Percentiles rank a stretch among this genome's conserved stretches.
phyloP scores from a whole-genome alignment of 2,797 vertebrate genomes.

The Numenius phaeopus region DNA sequence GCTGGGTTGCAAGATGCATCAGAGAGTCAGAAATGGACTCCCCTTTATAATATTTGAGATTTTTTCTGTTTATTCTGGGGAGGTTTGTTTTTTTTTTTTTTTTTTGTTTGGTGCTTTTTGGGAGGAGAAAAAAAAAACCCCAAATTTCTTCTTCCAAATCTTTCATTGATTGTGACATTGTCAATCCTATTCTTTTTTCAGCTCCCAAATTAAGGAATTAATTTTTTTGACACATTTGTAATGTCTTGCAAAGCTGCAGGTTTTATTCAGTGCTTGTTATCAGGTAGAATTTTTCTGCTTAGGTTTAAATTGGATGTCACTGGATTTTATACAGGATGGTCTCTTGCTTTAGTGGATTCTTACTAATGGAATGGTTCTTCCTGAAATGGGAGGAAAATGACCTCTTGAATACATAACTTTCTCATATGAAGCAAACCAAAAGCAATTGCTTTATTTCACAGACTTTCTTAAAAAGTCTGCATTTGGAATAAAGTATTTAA shows the following conservation, averaged over 20 bases:
- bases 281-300: background rate
- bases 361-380: constrained; percentile 22
- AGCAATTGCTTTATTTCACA: constrained; percentile 2
- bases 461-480: background rate
- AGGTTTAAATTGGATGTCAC: background rate
- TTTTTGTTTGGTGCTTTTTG: background rate
- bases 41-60: background rate
- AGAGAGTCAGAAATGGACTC: background rate
- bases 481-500: background rate
- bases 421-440: background rate
- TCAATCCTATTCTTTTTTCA: background rate
- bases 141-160: background rate
- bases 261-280: background rate
- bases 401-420: constrained; percentile 1
- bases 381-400: background rate
- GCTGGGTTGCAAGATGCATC: background rate
- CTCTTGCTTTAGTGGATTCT: background rate
- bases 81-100: too few species aligned
- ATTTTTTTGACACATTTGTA: background rate
- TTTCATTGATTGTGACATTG: background rate
- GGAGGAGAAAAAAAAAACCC: too few species aligned
- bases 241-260: background rate
- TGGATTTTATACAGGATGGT: background rate
- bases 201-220: background rate
- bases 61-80: background rate